Percentiles rank a stretch among this genome's conserved stretches.
Conservation (phyloP, 2,797 vertebrate genomes). For the Spinus olivaceus region DNA sequence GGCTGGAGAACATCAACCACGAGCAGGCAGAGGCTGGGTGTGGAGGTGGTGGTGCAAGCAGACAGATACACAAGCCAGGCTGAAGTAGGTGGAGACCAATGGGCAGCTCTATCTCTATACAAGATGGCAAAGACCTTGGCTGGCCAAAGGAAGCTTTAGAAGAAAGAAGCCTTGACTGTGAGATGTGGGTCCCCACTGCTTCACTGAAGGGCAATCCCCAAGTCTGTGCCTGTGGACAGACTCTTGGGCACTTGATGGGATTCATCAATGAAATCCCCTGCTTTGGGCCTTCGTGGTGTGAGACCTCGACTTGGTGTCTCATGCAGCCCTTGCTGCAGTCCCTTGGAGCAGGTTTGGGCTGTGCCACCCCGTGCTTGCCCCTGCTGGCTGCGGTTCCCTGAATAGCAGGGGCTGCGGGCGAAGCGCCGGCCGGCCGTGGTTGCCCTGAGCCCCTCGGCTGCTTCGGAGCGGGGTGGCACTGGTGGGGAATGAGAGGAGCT, state of each 20-base stretch:
- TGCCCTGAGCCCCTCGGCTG: rapidly evolving
- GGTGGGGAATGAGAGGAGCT: background rate
- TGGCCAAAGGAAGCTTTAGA: background rate
- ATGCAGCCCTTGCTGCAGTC: too few species aligned
- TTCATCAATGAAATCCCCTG: background rate
- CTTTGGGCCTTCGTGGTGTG: background rate
- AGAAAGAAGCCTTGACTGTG: background rate
- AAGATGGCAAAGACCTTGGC: background rate
- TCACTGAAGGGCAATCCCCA: rapidly evolving
- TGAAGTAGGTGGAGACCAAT: background rate
- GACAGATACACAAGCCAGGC: rapidly evolving
- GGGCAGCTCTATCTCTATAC: rapidly evolving
- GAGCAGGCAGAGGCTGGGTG: background rate
- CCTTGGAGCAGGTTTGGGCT: background rate
- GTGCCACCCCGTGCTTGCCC: background rate
- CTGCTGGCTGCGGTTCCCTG: rapidly evolving
- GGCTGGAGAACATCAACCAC: background rate
- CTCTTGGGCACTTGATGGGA: background rate
- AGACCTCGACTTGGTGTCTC: background rate
- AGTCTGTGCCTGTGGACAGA: too few species aligned
- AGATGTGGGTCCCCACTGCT: background rate
- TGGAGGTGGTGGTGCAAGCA: background rate
- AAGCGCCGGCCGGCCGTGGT: rapidly evolving
- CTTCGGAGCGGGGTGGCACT: rapidly evolving
- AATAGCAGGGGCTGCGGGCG: rapidly evolving